Percentiles rank a stretch among this genome's conserved stretches.
phyloP scores from a whole-genome alignment of 2,113 vertebrate genomes.

The Cinclus mexicanus region DNA sequence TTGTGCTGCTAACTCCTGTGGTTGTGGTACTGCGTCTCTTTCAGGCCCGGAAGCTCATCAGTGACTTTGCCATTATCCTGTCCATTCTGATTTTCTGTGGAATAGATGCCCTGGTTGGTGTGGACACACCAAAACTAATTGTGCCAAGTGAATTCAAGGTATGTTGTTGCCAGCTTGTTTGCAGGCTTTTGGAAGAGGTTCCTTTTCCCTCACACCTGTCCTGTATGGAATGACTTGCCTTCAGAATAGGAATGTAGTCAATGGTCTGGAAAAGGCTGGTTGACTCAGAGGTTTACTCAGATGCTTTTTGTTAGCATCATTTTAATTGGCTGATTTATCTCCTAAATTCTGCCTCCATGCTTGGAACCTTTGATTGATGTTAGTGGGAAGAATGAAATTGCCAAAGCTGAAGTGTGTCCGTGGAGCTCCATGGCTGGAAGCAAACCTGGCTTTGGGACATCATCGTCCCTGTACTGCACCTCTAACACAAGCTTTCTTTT shows the following conservation, averaged over 20 bases:
- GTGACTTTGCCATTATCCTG: conserved; percentile 97
- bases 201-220: background rate
- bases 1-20: background rate
- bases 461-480: rapidly evolving
- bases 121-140: conserved; percentile 95
- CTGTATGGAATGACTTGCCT: background rate
- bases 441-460: background rate
- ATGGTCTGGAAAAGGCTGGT: rapidly evolving
- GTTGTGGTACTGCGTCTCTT: background rate
- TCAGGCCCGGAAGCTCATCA: conserved; percentile 96
- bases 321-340: background rate
- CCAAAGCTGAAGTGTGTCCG: background rate
- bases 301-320: background rate
- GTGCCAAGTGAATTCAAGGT: conserved; percentile 99
- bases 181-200: background rate
- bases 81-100: conserved; percentile 95
- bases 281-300: background rate
- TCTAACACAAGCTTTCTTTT: background rate
- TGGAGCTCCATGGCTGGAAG: background rate
- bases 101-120: conserved; percentile 91
- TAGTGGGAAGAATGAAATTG: background rate
- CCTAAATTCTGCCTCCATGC: background rate
- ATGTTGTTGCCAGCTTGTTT: background rate
- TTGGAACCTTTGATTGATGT: background rate
- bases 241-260: background rate